A percentile compares a stretch with the other conserved stretches of the same genome.
Evolutionary conservation across 1,140 invertebrate genomes (phyloP).

Genomic region (Trachelipus rathkii): DNA sequence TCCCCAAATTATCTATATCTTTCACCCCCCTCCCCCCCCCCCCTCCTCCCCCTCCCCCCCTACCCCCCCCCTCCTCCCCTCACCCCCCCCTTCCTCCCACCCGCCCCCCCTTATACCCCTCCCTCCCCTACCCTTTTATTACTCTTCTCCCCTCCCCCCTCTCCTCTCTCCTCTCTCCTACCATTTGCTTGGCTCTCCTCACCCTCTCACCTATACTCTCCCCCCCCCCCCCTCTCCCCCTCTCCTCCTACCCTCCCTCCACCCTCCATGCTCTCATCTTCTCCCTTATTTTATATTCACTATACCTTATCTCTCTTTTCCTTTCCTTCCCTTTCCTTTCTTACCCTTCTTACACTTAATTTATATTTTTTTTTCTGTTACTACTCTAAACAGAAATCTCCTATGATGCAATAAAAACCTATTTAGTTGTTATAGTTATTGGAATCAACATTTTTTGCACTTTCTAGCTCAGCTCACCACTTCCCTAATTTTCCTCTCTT

Average conservation of each 20-base stretch:
- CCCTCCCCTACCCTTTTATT: neutral
- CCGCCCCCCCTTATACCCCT: too few relatives aligned
- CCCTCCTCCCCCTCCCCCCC: neutral
- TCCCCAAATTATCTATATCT: too few relatives aligned
- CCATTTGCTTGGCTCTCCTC: neutral
- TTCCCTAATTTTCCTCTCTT: too few relatives aligned
- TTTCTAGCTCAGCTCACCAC: too few relatives aligned
- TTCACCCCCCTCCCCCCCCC: neutral
- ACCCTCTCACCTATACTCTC: neutral
- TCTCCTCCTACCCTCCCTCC: neutral
- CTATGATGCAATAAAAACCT: too few relatives aligned
- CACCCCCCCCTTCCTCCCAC: neutral
- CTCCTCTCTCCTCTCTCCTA: neutral
- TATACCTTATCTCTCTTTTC: neutral
- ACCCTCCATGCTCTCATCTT: neutral
- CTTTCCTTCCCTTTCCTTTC: neutral
- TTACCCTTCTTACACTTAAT: neutral
- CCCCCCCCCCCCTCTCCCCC: neutral
- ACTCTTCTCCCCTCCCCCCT: neutral
- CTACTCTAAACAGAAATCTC: too few relatives aligned
- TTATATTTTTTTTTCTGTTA: neutral
- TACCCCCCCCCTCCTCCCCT: too few relatives aligned
- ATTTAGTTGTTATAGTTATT: too few relatives aligned
- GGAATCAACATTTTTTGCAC: too few relatives aligned
- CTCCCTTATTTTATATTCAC: neutral